These are phyloP conservation scores for Zaprionus gabonicus DNA, from an alignment of 1,140 invertebrate genomes.

Conservation along the genomic window DNA sequence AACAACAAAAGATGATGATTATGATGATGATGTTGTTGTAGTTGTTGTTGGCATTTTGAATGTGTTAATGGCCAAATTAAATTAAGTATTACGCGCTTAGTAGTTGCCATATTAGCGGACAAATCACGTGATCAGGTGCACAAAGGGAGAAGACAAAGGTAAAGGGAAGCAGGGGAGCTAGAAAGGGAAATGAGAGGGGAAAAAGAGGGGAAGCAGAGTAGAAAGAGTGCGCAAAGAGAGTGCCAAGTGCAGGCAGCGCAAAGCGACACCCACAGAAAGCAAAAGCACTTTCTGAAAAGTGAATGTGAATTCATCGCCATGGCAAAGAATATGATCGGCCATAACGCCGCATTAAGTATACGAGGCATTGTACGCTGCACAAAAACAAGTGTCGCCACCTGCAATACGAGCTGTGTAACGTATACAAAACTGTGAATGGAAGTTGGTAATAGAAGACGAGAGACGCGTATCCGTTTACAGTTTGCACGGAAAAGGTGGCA, in stretches of 20 bases:
- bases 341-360: constrained; percentile 35
- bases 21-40: constrained; percentile 34
- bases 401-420: not conserved
- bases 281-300: constrained; percentile 25
- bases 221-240: constrained; percentile 22
- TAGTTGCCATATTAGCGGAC: constrained; percentile 45
- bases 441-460: constrained; percentile 6
- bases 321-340: constrained; percentile 24
- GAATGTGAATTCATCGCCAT: constrained; percentile 16
- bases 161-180: not conserved
- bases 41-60: constrained; percentile 36
- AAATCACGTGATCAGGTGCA: constrained; percentile 24
- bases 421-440: constrained; percentile 14
- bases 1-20: constrained; percentile 3
- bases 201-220: not conserved
- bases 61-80: constrained; percentile 69
- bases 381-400: constrained; percentile 21
- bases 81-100: constrained; percentile 61
- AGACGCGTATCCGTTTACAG: not conserved
- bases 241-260: constrained; percentile 27
- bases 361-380: constrained; percentile 19
- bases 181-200: too few species aligned
- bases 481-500: constrained; percentile 5
- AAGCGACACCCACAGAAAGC: constrained; percentile 16
- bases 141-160: not conserved